phyloP scores from a whole-genome alignment of 1,140 invertebrate species.

The Eueides isabella region DNA sequence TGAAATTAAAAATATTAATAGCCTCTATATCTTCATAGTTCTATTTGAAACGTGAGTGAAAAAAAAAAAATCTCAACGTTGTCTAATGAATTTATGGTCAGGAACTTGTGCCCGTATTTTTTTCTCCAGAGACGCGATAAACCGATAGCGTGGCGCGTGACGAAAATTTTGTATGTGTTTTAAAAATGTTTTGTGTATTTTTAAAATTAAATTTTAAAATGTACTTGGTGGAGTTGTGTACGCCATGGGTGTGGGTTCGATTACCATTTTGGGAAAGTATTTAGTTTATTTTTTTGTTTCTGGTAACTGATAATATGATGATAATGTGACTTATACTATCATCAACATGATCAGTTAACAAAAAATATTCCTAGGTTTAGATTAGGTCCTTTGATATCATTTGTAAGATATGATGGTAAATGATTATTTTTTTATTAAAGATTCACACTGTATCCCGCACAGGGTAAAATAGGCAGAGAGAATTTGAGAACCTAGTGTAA shows the following conservation, averaged over 20 bases:
- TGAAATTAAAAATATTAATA: neutral
- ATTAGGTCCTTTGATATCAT: no score
- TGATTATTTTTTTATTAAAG: no score
- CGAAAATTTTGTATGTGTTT: constrained; percentile 34
- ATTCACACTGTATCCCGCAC: no score
- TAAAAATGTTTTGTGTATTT: constrained; percentile 27
- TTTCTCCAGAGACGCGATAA: constrained; percentile 67
- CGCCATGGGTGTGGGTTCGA: neutral
- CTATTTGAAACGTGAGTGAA: constrained; percentile 36
- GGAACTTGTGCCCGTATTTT: constrained; percentile 73
- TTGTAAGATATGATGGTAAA: no score
- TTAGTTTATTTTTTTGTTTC: neutral
- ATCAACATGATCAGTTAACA: no score
- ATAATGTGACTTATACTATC: no score
- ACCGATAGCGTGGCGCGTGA: constrained; percentile 64
- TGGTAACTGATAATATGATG: no score
- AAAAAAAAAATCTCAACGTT: constrained; percentile 66
- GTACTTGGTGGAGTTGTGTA: neutral
- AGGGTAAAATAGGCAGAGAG: no score
- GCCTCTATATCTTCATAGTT: constrained; percentile 28
- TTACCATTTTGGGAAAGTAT: neutral
- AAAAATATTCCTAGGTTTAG: no score
- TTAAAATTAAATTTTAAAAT: constrained; percentile 15
- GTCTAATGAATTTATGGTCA: constrained; percentile 80
- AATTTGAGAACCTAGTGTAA: no score